Base-by-base conservation (phyloP, 2,797 vertebrate genomes). In the Gobionotothen gibberifrons region DNA sequence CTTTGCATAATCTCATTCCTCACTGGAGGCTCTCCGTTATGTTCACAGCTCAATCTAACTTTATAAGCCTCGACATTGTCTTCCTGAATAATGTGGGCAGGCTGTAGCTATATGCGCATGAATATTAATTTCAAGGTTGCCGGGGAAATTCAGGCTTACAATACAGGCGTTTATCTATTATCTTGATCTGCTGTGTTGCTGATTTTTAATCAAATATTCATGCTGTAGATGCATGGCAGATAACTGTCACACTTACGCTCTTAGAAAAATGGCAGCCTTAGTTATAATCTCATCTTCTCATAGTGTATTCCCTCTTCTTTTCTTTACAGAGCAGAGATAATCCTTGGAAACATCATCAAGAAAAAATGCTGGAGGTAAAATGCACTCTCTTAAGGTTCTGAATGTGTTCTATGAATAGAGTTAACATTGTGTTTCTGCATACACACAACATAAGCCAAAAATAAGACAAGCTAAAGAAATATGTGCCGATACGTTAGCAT, bases 331-430 rank as follows among this genome's bases (percentile, higher is more conserved):
- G 98, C 98, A 46, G 98, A 99, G 92, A 94, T 98, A 75, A 97
- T 99, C 87, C 94, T 99, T 84, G 98, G 98, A 60, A 99, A 96
- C 92, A 99, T 99, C 91, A 98, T 99, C 93, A 98, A 96, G 95
- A 99, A 98, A 90, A 99, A 99, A 87, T 97, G 96, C 91, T 99
- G 98, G 98, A 98, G 98, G 98, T 99, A 96, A 79, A 69, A 54
- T 76, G 48, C 14, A 9, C 53, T 17, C 9, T 74, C 21, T 43
- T 51, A 55, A 46, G 60, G 69, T 53, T 71, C 12, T n/a, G 19
- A 64, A 66, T 78, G 39, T 62, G 43, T 22, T 65, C 21, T 21
- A 48, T 21, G 17, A 82, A 59, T 49, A 57, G 29, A 22, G 64
- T 74, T 76, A 44, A 39, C 22, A 69, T 17, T 67, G 12, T 69